Evolutionary conservation across 2,113 vertebrate species (phyloP).

Genomic region (Saccopteryx bilineata): DNA sequence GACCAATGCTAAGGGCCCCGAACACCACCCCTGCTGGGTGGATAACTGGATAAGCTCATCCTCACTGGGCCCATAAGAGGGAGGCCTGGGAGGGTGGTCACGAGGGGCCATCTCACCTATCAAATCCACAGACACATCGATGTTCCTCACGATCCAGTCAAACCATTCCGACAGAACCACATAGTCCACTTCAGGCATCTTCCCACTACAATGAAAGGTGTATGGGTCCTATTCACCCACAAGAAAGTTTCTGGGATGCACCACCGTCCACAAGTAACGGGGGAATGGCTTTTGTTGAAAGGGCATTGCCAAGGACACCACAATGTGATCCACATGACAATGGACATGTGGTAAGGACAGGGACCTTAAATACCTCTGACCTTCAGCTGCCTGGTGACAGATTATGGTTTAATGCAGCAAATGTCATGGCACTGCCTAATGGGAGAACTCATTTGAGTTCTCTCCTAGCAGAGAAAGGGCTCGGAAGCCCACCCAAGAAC

Average conservation of each 20-base stretch:
- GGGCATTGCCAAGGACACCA: not conserved
- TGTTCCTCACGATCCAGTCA: conserved; percentile 94
- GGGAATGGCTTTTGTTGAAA: not conserved
- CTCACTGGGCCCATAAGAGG: not conserved
- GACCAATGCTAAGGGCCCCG: fast-evolving
- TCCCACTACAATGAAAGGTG: conserved; percentile 88
- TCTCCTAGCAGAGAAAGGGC: not conserved
- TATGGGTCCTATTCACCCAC: not conserved
- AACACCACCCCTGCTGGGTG: not conserved
- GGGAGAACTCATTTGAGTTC: not conserved
- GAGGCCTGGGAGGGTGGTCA: not conserved
- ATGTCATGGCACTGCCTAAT: fast-evolving
- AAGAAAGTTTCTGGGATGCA: not conserved
- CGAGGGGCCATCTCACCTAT: conserved; percentile 90
- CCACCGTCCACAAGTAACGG: not conserved
- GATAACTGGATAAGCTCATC: not conserved
- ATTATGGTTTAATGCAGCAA: fast-evolving
- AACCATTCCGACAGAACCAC: conserved; percentile 96
- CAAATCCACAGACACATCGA: conserved; percentile 91
- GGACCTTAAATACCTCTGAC: not conserved
- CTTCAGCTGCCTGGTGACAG: fast-evolving
- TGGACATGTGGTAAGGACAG: not conserved
- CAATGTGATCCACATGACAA: fast-evolving
- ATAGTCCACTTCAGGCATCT: conserved; percentile 97
- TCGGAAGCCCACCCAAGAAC: not conserved